Conservation (phyloP, 2,797 vertebrate species). For the Anguilla pacifica region DNA sequence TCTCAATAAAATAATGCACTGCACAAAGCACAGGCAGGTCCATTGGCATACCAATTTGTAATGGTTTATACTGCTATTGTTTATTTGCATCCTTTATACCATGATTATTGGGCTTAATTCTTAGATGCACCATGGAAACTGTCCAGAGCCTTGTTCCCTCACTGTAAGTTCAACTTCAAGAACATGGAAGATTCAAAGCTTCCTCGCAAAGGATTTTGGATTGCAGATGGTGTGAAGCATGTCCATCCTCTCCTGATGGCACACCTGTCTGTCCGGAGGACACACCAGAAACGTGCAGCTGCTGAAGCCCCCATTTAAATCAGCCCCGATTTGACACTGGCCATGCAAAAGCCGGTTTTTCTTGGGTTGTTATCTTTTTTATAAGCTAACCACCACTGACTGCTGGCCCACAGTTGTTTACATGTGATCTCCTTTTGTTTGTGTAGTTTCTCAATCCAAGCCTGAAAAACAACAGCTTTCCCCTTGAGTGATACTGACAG, state of each 20-base stretch:
- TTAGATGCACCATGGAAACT: conserved; percentile 38
- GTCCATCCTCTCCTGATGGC: neutral
- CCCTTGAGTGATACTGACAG: neutral
- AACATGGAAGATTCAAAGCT: neutral
- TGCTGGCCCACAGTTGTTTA: neutral
- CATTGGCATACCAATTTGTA: conserved; percentile 54
- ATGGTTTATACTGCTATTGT: conserved; percentile 20
- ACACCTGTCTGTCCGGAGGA: neutral
- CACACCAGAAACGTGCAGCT: neutral
- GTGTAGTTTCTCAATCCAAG: conserved; percentile 1
- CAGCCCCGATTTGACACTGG: neutral
- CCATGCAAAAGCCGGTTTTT: neutral
- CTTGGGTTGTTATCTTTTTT: neutral
- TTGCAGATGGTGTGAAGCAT: neutral
- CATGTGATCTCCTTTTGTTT: neutral
- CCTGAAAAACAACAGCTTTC: neutral
- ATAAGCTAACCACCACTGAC: conserved; percentile 4
- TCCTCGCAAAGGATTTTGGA: conserved; percentile 2
- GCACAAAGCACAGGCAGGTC: conserved; percentile 52
- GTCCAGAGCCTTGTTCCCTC: conserved; percentile 46
- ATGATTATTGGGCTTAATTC: conserved; percentile 22
- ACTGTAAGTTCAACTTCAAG: neutral
- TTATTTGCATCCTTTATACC: neutral
- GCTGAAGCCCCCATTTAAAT: neutral
- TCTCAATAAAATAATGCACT: conserved; percentile 17